Evolutionary conservation across 2,888 invertebrate species (phyloP).

Genomic region (Subacronicta megacephala): DNA sequence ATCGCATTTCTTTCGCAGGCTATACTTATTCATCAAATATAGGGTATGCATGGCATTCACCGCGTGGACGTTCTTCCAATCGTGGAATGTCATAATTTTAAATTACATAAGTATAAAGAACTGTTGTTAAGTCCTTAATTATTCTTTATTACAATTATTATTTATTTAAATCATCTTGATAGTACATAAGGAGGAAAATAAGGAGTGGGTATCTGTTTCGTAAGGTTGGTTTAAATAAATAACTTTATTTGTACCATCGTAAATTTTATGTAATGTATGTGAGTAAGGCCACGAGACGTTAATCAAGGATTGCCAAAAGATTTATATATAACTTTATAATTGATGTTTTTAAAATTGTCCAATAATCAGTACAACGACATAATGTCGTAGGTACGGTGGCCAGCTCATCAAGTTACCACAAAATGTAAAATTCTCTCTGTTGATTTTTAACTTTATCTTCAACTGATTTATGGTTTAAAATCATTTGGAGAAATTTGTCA

Average conservation of each 20-base stretch:
- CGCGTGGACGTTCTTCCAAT: conserved; percentile 17
- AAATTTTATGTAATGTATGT: not conserved
- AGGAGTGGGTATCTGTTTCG: not conserved
- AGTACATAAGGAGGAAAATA: conserved; percentile 1
- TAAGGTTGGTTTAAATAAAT: not conserved
- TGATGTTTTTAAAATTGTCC: conserved; percentile 40
- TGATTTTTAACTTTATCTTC: too few relatives aligned
- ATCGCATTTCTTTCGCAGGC: conserved; percentile 26
- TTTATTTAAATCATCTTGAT: conserved; percentile 12
- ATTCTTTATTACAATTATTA: conserved; percentile 7
- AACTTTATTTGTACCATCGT: not conserved
- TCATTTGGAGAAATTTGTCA: too few relatives aligned
- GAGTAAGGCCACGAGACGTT: not conserved
- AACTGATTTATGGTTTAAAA: too few relatives aligned
- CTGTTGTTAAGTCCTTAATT: conserved; percentile 18
- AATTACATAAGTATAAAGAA: conserved; percentile 22
- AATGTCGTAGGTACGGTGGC: too few relatives aligned
- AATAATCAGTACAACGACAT: conserved; percentile 37
- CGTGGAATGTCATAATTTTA: conserved; percentile 32
- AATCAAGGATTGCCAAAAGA: conserved; percentile 17
- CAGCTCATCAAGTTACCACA: too few relatives aligned
- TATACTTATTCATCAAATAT: conserved; percentile 33
- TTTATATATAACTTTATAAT: conserved; percentile 18
- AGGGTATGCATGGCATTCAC: conserved; percentile 9
- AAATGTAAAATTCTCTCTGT: too few relatives aligned